These are phyloP conservation scores for Xestia xanthographa DNA, from an alignment of 2,888 invertebrate genomes.

Conservation along the genomic window DNA sequence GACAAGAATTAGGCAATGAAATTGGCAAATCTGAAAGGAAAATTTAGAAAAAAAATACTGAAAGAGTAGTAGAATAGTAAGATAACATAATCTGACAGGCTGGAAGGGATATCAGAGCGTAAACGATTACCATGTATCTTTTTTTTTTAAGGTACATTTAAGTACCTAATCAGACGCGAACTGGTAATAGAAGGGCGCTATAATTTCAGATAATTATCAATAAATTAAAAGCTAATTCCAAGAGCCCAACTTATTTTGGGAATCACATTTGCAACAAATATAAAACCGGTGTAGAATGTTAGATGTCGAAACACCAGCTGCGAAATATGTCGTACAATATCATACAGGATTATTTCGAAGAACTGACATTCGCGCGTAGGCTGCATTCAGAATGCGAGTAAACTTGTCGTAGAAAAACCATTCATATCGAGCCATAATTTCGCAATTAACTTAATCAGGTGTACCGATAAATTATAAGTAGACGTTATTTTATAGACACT, in stretches of 20 bases:
- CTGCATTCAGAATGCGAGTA: slow-evolving; percentile 30
- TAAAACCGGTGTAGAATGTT: background rate
- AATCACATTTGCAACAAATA: background rate
- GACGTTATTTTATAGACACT: slow-evolving; percentile 53
- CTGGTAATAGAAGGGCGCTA: background rate
- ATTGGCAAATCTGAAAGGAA: background rate
- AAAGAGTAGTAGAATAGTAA: too few relatives aligned
- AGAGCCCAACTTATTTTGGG: background rate
- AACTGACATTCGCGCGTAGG: slow-evolving; percentile 29
- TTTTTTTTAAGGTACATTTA: too few relatives aligned
- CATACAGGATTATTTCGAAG: slow-evolving; percentile 16
- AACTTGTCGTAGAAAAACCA: slow-evolving; percentile 52
- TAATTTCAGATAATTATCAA: background rate
- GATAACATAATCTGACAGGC: too few relatives aligned
- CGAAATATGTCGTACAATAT: slow-evolving; percentile 32
- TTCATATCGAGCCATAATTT: slow-evolving; percentile 46
- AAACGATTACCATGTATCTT: too few relatives aligned
- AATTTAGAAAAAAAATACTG: background rate
- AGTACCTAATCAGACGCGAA: background rate
- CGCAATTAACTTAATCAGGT: slow-evolving; percentile 55
- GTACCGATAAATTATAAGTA: slow-evolving; percentile 59
- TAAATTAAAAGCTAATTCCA: background rate
- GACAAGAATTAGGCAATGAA: background rate
- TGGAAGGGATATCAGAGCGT: too few relatives aligned
- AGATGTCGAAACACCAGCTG: slow-evolving; percentile 25